phyloP scores from a whole-genome alignment of 2,113 vertebrate species.

The Boulengeromyrus knoepffleri region DNA sequence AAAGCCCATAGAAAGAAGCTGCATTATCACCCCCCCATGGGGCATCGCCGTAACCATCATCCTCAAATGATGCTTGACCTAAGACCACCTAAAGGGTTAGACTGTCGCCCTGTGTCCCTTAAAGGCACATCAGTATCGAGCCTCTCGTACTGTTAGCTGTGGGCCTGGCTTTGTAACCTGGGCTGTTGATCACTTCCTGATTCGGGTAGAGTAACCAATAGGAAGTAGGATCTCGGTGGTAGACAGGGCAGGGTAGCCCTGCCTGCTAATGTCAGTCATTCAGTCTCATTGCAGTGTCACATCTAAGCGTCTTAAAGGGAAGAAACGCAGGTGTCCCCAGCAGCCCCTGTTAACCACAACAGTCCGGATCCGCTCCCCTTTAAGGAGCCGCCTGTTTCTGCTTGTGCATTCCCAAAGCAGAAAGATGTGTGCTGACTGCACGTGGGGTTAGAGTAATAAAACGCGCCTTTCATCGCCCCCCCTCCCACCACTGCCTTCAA shows the following conservation, averaged over 20 bases:
- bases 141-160: not conserved
- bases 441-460: constrained; percentile 33
- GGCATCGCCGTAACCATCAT: not conserved
- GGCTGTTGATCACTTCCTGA: not conserved
- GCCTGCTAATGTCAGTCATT: not conserved
- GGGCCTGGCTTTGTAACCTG: not conserved
- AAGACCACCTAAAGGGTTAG: not conserved
- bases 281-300: not conserved
- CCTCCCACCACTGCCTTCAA: constrained; percentile 49
- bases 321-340: constrained; percentile 29
- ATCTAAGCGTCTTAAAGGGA: not conserved
- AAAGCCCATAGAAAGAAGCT: not conserved
- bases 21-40: not conserved
- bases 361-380: constrained; percentile 46
- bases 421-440: constrained; percentile 11
- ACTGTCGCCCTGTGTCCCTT: not conserved
- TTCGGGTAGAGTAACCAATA: not conserved
- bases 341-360: constrained; percentile 34
- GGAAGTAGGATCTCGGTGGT: not conserved
- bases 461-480: constrained; percentile 53
- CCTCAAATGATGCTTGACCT: not conserved
- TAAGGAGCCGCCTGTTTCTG: constrained; percentile 38
- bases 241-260: not conserved
- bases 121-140: not conserved
- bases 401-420: constrained; percentile 42